Percentiles rank a stretch among this genome's conserved stretches.
These are phyloP conservation scores for Tachysurus vachellii DNA, from an alignment of 2,113 vertebrate species.

Conservation along the genomic window DNA sequence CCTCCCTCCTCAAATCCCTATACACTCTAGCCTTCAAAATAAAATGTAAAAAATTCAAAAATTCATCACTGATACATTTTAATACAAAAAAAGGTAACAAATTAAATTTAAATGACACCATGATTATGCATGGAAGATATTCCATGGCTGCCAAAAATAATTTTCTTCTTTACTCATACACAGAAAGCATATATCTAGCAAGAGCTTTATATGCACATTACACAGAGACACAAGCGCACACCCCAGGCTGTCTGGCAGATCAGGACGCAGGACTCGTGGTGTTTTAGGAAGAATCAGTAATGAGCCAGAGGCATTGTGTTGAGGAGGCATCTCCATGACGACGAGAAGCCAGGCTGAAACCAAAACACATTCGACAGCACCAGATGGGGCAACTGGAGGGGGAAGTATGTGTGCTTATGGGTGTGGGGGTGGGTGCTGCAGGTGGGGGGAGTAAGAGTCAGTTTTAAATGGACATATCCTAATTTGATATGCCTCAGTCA, in stretches of 20 bases:
- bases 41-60: not conserved
- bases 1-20: not conserved
- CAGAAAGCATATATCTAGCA: not conserved
- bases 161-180: not conserved
- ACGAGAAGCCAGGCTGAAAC: conserved; percentile 44
- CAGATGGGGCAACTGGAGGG: conserved; percentile 15
- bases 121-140: not conserved
- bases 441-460: not conserved
- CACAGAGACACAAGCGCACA: conserved; percentile 14
- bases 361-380: conserved; percentile 42
- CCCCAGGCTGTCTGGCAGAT: conserved; percentile 25
- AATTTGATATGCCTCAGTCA: not conserved
- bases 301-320: conserved; percentile 52
- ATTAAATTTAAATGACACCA: not conserved
- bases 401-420: not conserved
- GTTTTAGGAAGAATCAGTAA: conserved; percentile 56
- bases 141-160: not conserved
- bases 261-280: conserved; percentile 14
- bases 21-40: not conserved
- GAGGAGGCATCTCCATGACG: conserved; percentile 49
- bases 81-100: not conserved
- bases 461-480: not conserved
- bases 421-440: not conserved
- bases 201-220: not conserved
- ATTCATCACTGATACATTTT: not conserved